Percentiles rank a stretch among this genome's conserved stretches.
Conservation (phyloP, 2,113 vertebrate species). For the Tympanuchus pallidicinctus region DNA sequence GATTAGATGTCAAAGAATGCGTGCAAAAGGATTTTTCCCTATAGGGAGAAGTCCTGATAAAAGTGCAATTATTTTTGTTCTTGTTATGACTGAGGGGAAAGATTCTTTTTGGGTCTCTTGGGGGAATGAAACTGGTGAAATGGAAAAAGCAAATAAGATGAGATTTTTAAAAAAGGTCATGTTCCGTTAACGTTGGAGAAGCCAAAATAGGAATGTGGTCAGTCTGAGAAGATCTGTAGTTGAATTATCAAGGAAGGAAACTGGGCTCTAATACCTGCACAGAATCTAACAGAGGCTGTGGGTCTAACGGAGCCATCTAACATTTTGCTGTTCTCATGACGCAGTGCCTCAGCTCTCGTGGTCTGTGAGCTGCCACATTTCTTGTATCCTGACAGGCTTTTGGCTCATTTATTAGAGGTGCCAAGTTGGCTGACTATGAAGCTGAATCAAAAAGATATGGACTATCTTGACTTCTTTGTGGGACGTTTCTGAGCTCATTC, state of each 20-base stretch:
- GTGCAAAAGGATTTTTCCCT: neutral
- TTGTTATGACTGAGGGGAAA: constrained; percentile 26
- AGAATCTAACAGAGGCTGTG: neutral
- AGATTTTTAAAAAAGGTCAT: neutral
- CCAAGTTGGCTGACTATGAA: neutral
- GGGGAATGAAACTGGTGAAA: neutral
- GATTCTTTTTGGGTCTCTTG: neutral
- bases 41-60: neutral
- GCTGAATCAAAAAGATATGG: neutral
- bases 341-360: neutral
- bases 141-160: constrained; percentile 11
- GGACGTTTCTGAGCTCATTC: neutral
- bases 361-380: neutral
- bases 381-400: neutral
- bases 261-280: neutral
- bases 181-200: neutral
- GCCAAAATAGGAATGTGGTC: neutral
- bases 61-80: constrained; percentile 16
- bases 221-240: neutral
- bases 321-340: neutral
- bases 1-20: neutral
- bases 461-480: neutral
- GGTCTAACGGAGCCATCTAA: neutral
- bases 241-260: neutral
- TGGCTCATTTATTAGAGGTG: neutral